Conservation (phyloP, 2,888 invertebrate genomes). For the Chymomyza procnemis region DNA sequence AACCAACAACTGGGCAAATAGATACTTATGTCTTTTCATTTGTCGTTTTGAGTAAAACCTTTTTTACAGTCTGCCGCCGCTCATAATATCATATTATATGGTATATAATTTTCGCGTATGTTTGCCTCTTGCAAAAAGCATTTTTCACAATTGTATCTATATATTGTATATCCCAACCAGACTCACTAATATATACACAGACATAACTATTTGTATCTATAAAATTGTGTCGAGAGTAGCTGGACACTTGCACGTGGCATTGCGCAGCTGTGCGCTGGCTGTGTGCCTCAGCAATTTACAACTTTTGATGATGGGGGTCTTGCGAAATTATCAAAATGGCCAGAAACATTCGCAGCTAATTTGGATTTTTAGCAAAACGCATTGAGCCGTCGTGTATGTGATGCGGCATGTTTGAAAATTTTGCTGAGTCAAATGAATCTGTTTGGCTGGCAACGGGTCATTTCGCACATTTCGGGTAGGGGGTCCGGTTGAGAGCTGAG, state of each 20-base stretch:
- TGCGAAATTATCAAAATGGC: constrained; percentile 48
- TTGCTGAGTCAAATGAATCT: constrained; percentile 11
- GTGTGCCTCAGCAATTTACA: constrained; percentile 56
- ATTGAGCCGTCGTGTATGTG: constrained; percentile 16
- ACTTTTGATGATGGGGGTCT: constrained; percentile 64
- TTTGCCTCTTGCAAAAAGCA: constrained; percentile 6
- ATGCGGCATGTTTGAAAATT: constrained; percentile 38
- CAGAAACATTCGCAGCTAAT: constrained; percentile 45
- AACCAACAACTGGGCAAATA: not conserved
- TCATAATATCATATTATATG: constrained; percentile 68
- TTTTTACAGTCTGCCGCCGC: constrained; percentile 29
- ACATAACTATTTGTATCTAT: not conserved
- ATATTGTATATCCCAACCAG: constrained; percentile 1
- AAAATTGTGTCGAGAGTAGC: constrained; percentile 33
- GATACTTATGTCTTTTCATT: constrained; percentile 5
- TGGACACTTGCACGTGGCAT: constrained; percentile 69
- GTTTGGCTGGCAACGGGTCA: not conserved
- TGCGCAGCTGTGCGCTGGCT: constrained; percentile 54
- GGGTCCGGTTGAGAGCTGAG: not conserved
- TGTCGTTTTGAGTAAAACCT: constrained; percentile 40
- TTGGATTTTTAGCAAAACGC: constrained; percentile 35
- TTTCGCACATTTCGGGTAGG: not conserved
- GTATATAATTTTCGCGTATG: constrained; percentile 32
- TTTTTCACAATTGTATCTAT: constrained; percentile 9
- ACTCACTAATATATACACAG: not conserved